phyloP scores from a whole-genome alignment of 2,888 invertebrate species.

The Sesia bembeciformis region DNA sequence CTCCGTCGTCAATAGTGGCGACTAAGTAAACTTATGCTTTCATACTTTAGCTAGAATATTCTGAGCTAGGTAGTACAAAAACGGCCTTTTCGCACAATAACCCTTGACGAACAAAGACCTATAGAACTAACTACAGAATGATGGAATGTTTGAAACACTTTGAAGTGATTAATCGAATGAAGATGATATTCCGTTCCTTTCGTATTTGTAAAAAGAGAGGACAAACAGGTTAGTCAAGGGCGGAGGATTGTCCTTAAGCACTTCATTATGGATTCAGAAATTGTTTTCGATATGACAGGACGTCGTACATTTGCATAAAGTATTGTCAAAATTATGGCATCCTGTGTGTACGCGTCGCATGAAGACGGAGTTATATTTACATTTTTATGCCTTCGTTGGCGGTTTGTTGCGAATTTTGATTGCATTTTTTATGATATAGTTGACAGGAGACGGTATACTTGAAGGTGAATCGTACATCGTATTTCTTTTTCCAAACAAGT shows the following conservation, averaged over 20 bases:
- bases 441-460: too few relatives aligned
- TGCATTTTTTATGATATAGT: too few relatives aligned
- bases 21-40: too few relatives aligned
- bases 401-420: too few relatives aligned
- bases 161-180: neutral
- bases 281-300: neutral
- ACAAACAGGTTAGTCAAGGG: neutral
- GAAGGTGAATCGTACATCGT: too few relatives aligned
- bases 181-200: neutral
- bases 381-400: neutral
- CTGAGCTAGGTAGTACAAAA: too few relatives aligned
- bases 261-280: neutral
- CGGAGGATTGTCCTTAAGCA: neutral
- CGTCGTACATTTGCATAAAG: neutral
- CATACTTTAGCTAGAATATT: too few relatives aligned
- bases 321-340: constrained; percentile 11
- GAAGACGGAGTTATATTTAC: neutral
- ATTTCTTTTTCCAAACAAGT: too few relatives aligned
- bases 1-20: too few relatives aligned
- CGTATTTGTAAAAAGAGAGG: neutral
- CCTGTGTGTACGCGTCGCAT: constrained; percentile 8
- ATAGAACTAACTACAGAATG: too few relatives aligned
- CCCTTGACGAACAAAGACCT: too few relatives aligned
- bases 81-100: too few relatives aligned
- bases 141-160: neutral